Conservation (phyloP, 2,113 vertebrate genomes). For the Rhinichthys klamathensis region DNA sequence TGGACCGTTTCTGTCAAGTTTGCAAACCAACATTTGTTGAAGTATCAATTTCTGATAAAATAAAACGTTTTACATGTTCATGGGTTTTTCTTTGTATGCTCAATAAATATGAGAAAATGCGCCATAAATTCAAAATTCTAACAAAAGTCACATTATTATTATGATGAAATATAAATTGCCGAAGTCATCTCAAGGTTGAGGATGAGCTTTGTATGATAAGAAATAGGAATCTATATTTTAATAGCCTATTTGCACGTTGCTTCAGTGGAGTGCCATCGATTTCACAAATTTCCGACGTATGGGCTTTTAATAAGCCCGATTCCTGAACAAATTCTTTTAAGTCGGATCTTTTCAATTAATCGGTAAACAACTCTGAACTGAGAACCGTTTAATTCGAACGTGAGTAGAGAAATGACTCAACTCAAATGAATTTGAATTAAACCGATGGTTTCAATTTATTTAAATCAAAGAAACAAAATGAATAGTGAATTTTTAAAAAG, state of each 20-base stretch:
- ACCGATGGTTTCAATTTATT: background rate
- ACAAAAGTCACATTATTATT: background rate
- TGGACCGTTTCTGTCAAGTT: conserved; percentile 12
- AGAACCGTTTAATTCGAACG: no score
- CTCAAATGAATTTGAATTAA: no score
- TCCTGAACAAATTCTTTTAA: no score
- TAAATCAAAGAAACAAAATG: background rate
- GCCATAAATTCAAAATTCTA: background rate
- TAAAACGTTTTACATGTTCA: background rate
- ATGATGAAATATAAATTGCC: background rate
- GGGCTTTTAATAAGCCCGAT: background rate
- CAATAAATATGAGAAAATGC: background rate
- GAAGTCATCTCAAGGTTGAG: background rate
- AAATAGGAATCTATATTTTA: background rate
- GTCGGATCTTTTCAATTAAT: no score
- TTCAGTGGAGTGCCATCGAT: background rate
- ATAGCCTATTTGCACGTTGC: background rate
- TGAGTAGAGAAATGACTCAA: no score
- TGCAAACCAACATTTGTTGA: conserved; percentile 25
- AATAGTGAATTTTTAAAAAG: background rate
- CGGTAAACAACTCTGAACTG: no score
- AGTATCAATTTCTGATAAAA: background rate
- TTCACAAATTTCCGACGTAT: background rate
- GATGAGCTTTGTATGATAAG: background rate
- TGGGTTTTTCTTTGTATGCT: background rate